phyloP scores from a whole-genome alignment of 2,888 invertebrate genomes.

The Meganola albula region DNA sequence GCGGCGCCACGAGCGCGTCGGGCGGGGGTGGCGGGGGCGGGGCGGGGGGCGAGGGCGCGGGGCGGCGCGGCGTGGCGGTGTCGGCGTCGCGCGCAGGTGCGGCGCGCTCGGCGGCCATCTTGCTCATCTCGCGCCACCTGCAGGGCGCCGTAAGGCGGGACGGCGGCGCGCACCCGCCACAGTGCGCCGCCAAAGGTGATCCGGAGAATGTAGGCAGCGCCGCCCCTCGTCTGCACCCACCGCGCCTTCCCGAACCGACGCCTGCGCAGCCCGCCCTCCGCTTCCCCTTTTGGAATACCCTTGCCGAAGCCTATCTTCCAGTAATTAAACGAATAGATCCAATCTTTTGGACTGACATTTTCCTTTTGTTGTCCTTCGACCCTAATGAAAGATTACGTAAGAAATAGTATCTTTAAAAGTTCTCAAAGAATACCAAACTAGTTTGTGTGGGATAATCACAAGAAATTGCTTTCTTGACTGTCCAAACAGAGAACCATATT shows the following conservation, averaged over 20 bases:
- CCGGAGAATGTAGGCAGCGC: constrained; percentile 76
- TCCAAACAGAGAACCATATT: too few species aligned
- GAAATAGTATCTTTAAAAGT: too few species aligned
- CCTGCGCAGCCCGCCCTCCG: constrained; percentile 33
- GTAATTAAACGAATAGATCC: too few species aligned
- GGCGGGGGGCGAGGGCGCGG: constrained; percentile 85
- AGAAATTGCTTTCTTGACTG: too few species aligned
- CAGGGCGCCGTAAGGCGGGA: constrained; percentile 77
- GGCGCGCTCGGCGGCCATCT: constrained; percentile 95
- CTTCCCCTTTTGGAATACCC: too few species aligned
- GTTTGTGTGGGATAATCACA: too few species aligned
- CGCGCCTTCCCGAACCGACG: constrained; percentile 53
- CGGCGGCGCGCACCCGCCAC: constrained; percentile 75
- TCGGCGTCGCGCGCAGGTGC: constrained; percentile 94
- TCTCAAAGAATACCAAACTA: too few species aligned
- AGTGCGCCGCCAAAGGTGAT: constrained; percentile 79
- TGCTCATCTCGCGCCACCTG: constrained; percentile 94
- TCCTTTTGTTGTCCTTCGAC: too few species aligned
- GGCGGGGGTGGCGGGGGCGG: constrained; percentile 56
- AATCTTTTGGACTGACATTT: too few species aligned
- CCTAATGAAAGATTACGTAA: too few species aligned
- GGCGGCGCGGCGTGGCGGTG: constrained; percentile 86
- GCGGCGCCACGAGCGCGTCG: constrained; percentile 67
- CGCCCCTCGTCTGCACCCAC: constrained; percentile 66
- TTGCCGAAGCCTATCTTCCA: too few species aligned